Percentiles rank a stretch among this genome's conserved stretches.
These are phyloP conservation scores for Xiphophorus maculatus DNA, from an alignment of 2,113 vertebrate species.

Conservation along the genomic window DNA sequence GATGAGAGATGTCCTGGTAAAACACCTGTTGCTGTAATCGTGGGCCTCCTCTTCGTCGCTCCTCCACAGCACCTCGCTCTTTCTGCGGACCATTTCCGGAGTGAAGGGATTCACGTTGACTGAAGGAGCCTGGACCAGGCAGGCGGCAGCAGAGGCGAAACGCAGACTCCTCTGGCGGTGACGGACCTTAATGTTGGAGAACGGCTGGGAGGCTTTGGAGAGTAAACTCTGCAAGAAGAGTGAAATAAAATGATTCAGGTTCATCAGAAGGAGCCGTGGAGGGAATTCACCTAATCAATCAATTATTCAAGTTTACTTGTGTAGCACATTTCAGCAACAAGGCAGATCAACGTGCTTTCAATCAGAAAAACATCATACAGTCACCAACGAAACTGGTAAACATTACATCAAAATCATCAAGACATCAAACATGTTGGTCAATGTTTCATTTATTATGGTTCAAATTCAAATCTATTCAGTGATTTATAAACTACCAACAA, in stretches of 20 bases:
- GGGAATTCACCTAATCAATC: neutral
- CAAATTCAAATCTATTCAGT: too few relatives aligned
- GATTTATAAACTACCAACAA: too few relatives aligned
- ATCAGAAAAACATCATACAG: too few relatives aligned
- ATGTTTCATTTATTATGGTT: too few relatives aligned
- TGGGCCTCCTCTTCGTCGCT: constrained; percentile 66
- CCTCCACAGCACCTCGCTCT: constrained; percentile 76
- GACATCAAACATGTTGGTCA: too few relatives aligned
- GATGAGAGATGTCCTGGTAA: neutral
- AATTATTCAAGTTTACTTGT: too few relatives aligned
- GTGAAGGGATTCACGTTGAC: constrained; percentile 97
- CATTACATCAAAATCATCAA: too few relatives aligned
- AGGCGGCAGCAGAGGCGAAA: constrained; percentile 53
- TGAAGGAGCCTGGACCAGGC: constrained; percentile 59
- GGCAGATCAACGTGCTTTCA: too few relatives aligned
- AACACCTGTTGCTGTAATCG: constrained; percentile 66
- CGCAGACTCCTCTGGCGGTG: constrained; percentile 69
- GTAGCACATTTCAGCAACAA: too few relatives aligned
- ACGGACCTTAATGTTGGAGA: constrained; percentile 71
- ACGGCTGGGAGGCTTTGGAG: constrained; percentile 79
- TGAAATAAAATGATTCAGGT: neutral
- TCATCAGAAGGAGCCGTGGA: neutral
- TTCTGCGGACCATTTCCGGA: constrained; percentile 81
- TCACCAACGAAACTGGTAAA: too few relatives aligned
- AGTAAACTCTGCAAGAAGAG: constrained; percentile 78